A percentile compares a stretch with the other conserved stretches of the same genome.
These are phyloP conservation scores for Aplochiton taeniatus DNA, from an alignment of 2,797 vertebrate genomes.

Conservation along the genomic window DNA sequence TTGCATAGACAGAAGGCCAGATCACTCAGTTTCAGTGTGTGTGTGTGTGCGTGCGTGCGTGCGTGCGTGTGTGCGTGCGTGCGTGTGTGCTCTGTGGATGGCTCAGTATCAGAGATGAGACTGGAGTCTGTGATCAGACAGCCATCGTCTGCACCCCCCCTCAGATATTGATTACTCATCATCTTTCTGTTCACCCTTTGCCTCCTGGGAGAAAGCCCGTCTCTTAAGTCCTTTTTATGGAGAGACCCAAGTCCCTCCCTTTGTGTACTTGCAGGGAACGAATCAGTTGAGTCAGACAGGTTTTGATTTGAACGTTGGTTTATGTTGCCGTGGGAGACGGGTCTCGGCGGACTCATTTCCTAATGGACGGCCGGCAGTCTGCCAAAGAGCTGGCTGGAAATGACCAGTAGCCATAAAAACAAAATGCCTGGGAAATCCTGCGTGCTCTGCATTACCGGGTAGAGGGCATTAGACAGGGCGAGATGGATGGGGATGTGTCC, in stretches of 20 bases:
- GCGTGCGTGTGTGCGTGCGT: too few species aligned
- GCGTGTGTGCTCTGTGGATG: too few species aligned
- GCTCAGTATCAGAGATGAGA: conserved; percentile 10
- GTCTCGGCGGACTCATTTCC: conserved; percentile 67
- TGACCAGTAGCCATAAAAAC: conserved; percentile 71
- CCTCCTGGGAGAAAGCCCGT: conserved; percentile 7
- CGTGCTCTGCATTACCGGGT: conserved; percentile 57
- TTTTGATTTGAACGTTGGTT: conserved; percentile 66
- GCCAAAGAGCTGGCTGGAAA: conserved; percentile 63
- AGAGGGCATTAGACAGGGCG: conserved; percentile 14
- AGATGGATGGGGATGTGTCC: conserved; percentile 45
- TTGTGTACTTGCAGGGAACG: conserved; percentile 24
- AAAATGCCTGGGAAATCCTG: conserved; percentile 70
- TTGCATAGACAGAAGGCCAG: conserved; percentile 20
- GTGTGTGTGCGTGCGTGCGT: too few species aligned
- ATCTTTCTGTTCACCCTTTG: conserved; percentile 30
- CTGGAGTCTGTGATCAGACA: conserved; percentile 9
- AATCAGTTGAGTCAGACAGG: conserved; percentile 46
- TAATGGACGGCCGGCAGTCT: conserved; percentile 69
- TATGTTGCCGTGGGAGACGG: conserved; percentile 44
- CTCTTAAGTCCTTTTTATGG: neutral
- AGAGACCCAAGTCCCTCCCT: conserved; percentile 16
- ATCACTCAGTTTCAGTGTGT: conserved; percentile 15
- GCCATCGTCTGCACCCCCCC: conserved; percentile 8
- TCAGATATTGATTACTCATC: conserved; percentile 26